Evolutionary conservation across 64 coral and sea anemone species (phyloP).

Genomic region (Catalaphyllia jardinei): DNA sequence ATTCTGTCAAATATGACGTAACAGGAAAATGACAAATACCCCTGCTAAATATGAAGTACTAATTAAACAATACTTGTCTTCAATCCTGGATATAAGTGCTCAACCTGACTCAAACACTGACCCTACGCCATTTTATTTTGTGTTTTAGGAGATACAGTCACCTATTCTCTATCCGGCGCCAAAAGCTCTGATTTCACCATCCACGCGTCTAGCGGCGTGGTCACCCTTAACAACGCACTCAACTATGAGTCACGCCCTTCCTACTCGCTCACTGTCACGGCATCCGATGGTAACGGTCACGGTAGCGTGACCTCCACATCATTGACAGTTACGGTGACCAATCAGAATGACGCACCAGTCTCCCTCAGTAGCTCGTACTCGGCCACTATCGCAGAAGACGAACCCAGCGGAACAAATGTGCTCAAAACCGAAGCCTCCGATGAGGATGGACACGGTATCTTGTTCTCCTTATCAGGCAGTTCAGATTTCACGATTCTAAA

Average conservation of each 20-base stretch:
- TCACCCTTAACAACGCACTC: slow-evolving; percentile 51
- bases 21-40: no score
- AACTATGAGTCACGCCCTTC: slow-evolving; percentile 40
- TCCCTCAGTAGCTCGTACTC: slow-evolving; percentile 51
- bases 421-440: slow-evolving; percentile 48
- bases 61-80: no score
- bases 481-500: slow-evolving; percentile 25
- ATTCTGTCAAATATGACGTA: no score
- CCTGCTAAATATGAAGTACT: no score
- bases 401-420: slow-evolving; percentile 49
- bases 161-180: slow-evolving; percentile 29
- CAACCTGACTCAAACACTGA: no score
- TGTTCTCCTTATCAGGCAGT: slow-evolving; percentile 25
- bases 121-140: background rate
- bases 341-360: slow-evolving; percentile 57
- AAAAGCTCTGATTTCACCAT: slow-evolving; percentile 55
- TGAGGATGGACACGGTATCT: slow-evolving; percentile 39
- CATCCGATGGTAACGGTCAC: slow-evolving; percentile 40
- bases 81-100: no score
- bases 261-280: slow-evolving; percentile 59
- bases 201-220: slow-evolving; percentile 61
- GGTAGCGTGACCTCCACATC: slow-evolving; percentile 51
- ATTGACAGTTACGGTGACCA: slow-evolving; percentile 57
- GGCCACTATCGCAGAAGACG: slow-evolving; percentile 46
- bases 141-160: slow-evolving; percentile 45